Conservation (phyloP, 2,797 vertebrate genomes). For the Gymnocypris eckloni region DNA sequence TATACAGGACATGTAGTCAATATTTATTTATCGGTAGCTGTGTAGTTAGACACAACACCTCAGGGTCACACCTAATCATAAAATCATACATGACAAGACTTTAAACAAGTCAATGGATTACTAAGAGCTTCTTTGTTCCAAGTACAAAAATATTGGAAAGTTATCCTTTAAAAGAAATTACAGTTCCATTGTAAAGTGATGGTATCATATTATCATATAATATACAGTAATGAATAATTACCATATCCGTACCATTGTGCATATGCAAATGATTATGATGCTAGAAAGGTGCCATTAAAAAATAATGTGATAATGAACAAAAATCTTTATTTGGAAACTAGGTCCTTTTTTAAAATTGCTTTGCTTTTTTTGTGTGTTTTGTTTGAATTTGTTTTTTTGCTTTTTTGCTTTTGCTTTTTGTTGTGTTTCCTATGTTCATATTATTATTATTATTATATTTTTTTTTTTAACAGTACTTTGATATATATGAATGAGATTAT, state of each 20-base stretch:
- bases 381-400: too few species aligned
- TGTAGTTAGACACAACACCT: constrained; percentile 5
- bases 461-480: too few species aligned
- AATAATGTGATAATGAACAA: neutral
- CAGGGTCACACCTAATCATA: neutral
- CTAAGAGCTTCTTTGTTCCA: neutral
- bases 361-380: neutral
- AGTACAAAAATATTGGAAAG: neutral
- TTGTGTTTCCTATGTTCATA: too few species aligned
- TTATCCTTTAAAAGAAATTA: neutral
- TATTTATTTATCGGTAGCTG: constrained; percentile 18
- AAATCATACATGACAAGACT: neutral
- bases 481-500: too few species aligned
- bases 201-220: neutral
- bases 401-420: too few species aligned
- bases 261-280: neutral
- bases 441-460: too few species aligned
- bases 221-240: neutral
- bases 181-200: neutral
- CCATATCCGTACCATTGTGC: neutral
- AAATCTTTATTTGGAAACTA: neutral
- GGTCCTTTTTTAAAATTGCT: neutral
- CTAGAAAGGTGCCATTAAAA: neutral
- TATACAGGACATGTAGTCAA: constrained; percentile 17
- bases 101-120: neutral